Evolutionary conservation across 2,888 invertebrate species (phyloP).

Genomic region (Physocephala rufipes): DNA sequence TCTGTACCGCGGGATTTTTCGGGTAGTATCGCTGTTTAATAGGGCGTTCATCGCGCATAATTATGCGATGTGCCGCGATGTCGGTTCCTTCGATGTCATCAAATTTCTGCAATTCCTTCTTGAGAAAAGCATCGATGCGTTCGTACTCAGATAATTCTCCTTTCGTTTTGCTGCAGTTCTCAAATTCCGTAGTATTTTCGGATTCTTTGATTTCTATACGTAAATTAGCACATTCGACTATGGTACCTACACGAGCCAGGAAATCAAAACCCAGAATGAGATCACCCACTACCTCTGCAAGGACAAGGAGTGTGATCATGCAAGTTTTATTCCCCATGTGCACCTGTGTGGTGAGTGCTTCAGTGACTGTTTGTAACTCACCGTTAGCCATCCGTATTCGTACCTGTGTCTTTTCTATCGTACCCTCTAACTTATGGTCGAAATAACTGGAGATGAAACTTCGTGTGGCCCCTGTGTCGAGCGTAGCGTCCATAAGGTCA

Average conservation of each 20-base stretch:
- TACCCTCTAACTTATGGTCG: not conserved
- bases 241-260: not conserved
- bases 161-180: not conserved
- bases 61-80: slow-evolving; percentile 8
- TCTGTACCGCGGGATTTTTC: slow-evolving; percentile 36
- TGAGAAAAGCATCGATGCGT: not conserved
- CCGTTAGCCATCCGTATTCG: not conserved
- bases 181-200: not conserved
- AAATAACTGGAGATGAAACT: slow-evolving; percentile 1
- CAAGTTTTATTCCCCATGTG: slow-evolving; percentile 3
- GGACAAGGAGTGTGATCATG: not conserved
- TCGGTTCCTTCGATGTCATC: not conserved
- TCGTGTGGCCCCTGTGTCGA: not conserved
- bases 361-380: not conserved
- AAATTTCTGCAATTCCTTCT: not conserved
- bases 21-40: slow-evolving; percentile 32
- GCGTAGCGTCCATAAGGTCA: slow-evolving; percentile 10
- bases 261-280: slow-evolving; percentile 1
- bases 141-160: not conserved
- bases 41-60: slow-evolving; percentile 25
- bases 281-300: not conserved
- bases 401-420: not conserved
- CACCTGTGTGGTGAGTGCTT: not conserved
- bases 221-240: not conserved
- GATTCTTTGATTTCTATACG: not conserved